Base-by-base conservation (phyloP, 2,797 vertebrate genomes). In the Odontamblyopus rebecca region DNA sequence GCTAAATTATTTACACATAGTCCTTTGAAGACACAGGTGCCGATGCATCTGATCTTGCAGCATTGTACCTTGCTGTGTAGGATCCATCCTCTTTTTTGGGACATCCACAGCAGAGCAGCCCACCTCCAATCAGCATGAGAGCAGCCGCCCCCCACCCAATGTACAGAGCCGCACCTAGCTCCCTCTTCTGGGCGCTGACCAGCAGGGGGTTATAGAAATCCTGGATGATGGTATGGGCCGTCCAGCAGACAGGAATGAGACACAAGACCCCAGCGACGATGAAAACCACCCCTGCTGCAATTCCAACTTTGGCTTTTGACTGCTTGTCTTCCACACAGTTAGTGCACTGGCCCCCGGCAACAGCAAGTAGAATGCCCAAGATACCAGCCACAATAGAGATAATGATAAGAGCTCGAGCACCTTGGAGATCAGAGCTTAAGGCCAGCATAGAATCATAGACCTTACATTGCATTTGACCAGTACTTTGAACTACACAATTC, bases 381-480 rank as follows among this genome's bases (percentile, higher is more conserved):
- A 96, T 3, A 0, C 95, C 96, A 85, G 96, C 87, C 6, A 98
- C 4, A 2, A 98, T 92, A 80, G 95, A 68, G 70, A 99, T 66
- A 69, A 99, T 67, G 0, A 87, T 85, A 50, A 99, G 89, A 63
- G 97, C 96, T 0, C 97, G 93, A 41, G 97, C 96, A 0, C 96
- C 97, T 89, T 99, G 98, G 64, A 98, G 94, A 85, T 98, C 98
- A 66, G 95, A 89, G 0, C 84, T 82, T 79, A 99, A 91, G 0
- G 95, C 96, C 86, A 99, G 90, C 94, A 98, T 71, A 3, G 97
- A 98, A 91, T 98, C 98, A 32, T 98, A 97, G 59, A 98, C 92
- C 86, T 97, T 97, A 85, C 97, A 99, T 77, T 98, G 98, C 95
- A 99, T 98, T 92, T 99, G 98, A 19, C 98, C 98, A 0, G 98